A percentile compares a stretch with the other conserved stretches of the same genome.
Evolutionary conservation across 1,140 invertebrate genomes (phyloP).

Genomic region (Triops longicaudatus): DNA sequence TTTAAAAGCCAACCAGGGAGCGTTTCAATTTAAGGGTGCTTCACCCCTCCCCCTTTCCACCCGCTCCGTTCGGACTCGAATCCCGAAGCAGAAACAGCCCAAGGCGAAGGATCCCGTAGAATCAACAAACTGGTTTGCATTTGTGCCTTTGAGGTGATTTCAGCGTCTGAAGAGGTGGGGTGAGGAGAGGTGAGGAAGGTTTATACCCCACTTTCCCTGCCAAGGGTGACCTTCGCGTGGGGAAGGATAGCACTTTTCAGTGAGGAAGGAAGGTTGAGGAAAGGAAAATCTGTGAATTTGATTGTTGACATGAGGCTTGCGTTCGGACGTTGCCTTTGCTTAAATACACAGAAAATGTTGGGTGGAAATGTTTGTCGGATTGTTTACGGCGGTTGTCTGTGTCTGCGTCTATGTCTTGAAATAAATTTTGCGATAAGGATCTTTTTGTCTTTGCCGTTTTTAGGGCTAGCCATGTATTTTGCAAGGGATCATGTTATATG

Average conservation of each 20-base stretch:
- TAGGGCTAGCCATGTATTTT: neutral
- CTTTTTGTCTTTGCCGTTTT: neutral
- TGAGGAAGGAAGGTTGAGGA: no score
- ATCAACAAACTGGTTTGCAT: neutral
- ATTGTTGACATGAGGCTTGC: no score
- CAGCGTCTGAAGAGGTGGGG: neutral
- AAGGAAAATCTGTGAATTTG: no score
- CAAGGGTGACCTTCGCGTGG: no score
- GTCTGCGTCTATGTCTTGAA: neutral
- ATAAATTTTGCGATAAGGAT: neutral
- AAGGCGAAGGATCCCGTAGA: neutral
- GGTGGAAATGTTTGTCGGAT: no score
- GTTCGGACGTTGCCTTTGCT: no score
- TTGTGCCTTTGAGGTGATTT: neutral
- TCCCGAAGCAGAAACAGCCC: neutral
- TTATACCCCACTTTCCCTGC: no score
- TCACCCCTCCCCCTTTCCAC: neutral
- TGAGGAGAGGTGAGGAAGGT: no score
- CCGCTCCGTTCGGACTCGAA: no score
- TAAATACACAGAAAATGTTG: no score
- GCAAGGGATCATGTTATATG: neutral
- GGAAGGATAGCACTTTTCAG: no score
- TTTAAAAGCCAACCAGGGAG: neutral
- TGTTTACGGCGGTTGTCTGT: neutral
- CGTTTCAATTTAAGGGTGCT: neutral